Evolutionary conservation across 2,113 vertebrate genomes (phyloP).

Genomic region (Triplophysa rosa): DNA sequence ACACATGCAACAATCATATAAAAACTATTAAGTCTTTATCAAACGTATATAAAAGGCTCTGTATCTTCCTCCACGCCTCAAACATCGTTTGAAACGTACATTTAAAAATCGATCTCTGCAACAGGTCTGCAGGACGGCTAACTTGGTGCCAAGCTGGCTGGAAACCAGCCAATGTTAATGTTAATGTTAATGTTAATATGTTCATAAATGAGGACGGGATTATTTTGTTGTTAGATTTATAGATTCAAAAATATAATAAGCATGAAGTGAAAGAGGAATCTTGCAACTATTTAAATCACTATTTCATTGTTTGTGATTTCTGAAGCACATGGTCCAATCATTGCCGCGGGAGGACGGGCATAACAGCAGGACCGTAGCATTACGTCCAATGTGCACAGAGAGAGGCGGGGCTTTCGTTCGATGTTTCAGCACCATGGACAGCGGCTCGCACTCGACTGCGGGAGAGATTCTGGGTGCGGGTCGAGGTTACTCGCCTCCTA

Average conservation of each 20-base stretch:
- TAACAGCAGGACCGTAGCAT: conserved; percentile 7
- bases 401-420: conserved; percentile 50
- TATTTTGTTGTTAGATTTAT: not conserved
- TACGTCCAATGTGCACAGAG: conserved; percentile 14
- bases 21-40: too few relatives aligned
- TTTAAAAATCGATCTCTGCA: not conserved
- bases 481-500: conserved; percentile 16
- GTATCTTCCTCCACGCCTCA: not conserved
- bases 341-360: conserved; percentile 42
- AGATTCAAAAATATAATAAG: not conserved
- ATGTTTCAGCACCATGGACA: conserved; percentile 73
- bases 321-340: conserved; percentile 60
- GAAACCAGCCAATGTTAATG: too few relatives aligned
- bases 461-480: conserved; percentile 48
- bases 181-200: not conserved
- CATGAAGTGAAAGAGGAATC: not conserved
- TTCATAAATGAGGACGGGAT: not conserved
- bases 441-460: conserved; percentile 65
- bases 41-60: not conserved
- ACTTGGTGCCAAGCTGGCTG: not conserved
- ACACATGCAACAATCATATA: too few relatives aligned
- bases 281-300: conserved; percentile 21
- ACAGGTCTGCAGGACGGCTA: not conserved
- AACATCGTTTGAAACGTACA: not conserved
- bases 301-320: conserved; percentile 49